These are phyloP conservation scores for Phylloscopus trochilus DNA, from an alignment of 2,113 vertebrate genomes.

Conservation along the genomic window DNA sequence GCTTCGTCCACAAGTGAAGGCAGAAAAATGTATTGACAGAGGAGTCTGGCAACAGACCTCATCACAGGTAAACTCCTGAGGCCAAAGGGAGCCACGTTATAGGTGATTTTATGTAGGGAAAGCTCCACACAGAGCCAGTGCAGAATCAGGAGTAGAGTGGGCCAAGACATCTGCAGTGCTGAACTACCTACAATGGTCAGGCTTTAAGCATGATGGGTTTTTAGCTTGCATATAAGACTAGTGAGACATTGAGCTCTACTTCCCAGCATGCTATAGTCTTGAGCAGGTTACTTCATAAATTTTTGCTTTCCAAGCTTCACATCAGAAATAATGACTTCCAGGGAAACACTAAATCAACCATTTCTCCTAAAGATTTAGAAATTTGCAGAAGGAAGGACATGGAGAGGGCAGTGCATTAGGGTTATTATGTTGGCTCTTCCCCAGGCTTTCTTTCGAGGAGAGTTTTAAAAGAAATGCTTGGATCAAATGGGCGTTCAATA, in stretches of 20 bases:
- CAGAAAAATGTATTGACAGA: not conserved
- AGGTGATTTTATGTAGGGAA: not conserved
- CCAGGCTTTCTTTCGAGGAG: not conserved
- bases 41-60: not conserved
- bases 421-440: not conserved
- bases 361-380: not conserved
- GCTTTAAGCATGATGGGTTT: not conserved
- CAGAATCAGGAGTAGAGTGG: not conserved
- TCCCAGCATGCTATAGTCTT: not conserved
- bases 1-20: not conserved
- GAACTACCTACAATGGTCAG: not conserved
- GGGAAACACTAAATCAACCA: not conserved
- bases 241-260: not conserved
- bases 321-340: not conserved
- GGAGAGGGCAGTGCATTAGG: not conserved
- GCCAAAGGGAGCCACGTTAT: not conserved
- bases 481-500: conserved; percentile 15
- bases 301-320: not conserved
- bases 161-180: not conserved
- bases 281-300: not conserved
- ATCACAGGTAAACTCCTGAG: not conserved
- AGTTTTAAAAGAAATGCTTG: conserved; percentile 14
- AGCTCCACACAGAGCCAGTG: not conserved
- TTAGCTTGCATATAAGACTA: not conserved
- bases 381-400: not conserved